These are phyloP conservation scores for Petrocephalus zakoni DNA, from an alignment of 2,113 vertebrate genomes.

Conservation along the genomic window DNA sequence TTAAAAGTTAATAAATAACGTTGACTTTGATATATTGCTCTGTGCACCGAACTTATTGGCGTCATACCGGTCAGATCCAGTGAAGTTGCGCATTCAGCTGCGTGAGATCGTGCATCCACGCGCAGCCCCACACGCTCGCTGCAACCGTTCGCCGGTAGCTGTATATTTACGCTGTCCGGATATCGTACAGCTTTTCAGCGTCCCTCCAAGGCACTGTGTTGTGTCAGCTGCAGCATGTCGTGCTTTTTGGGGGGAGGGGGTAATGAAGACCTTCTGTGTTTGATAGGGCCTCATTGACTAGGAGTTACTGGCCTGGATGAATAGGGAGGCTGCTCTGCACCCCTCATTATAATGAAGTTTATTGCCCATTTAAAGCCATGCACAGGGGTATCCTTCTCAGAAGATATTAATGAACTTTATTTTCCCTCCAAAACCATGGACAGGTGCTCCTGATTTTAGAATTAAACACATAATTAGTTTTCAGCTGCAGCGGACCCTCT, in stretches of 20 bases:
- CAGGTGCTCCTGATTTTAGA: not conserved
- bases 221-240: not conserved
- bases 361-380: not conserved
- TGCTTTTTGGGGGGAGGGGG: not conserved
- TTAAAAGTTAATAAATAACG: not conserved
- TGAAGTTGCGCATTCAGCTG: not conserved
- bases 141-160: not conserved
- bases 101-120: not conserved
- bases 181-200: not conserved
- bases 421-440: not conserved
- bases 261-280: not conserved
- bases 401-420: conserved; percentile 13
- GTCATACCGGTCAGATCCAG: not conserved
- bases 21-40: not conserved
- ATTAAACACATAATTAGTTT: not conserved
- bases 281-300: not conserved
- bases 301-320: not conserved
- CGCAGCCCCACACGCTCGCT: not conserved
- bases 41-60: not conserved
- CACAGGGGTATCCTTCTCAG: not conserved
- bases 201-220: not conserved
- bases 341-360: not conserved
- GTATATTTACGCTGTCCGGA: not conserved
- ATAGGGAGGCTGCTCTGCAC: not conserved
- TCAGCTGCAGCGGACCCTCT: not conserved